These are phyloP conservation scores for Ellobius talpinus DNA, from an alignment of 2,113 vertebrate species.

Conservation along the genomic window DNA sequence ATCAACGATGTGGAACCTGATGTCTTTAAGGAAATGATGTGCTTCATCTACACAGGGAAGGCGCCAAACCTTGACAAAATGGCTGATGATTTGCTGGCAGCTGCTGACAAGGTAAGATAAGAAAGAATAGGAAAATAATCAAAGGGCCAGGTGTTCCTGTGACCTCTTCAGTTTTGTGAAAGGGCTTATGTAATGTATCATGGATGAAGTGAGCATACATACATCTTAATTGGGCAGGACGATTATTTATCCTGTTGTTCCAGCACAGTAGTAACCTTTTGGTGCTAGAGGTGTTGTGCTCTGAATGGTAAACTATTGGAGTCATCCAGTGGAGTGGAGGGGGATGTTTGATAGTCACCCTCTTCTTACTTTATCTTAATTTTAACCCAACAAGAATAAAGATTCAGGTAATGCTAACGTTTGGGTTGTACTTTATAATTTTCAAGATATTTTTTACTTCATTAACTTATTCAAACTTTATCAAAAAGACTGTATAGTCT, in stretches of 20 bases:
- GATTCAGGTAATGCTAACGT: background rate
- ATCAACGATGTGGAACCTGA: conserved; percentile 97
- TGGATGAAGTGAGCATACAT: background rate
- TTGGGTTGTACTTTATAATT: conserved; percentile 44
- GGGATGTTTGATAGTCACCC: background rate
- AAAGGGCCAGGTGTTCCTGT: background rate
- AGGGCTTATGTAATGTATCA: background rate
- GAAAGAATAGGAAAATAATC: conserved; percentile 2
- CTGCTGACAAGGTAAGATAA: conserved; percentile 93
- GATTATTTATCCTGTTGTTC: background rate
- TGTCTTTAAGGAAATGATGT: conserved; percentile 99
- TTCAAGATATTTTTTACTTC: conserved; percentile 45
- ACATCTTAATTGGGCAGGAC: background rate
- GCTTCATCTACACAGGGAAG: conserved; percentile 97
- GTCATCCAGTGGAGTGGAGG: background rate
- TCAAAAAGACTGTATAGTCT: conserved; percentile 19
- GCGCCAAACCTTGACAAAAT: conserved; percentile 98
- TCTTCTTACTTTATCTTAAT: conserved; percentile 31
- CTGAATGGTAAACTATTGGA: background rate
- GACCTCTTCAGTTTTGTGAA: background rate
- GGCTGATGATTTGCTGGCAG: conserved; percentile 96
- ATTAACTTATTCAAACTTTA: conserved; percentile 53
- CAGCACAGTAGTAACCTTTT: background rate
- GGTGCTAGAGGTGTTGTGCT: background rate
- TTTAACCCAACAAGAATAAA: conserved; percentile 30